A percentile compares a stretch with the other conserved stretches of the same genome.
Conservation (phyloP, 1,140 invertebrate species). For the Cephus cinctus region DNA sequence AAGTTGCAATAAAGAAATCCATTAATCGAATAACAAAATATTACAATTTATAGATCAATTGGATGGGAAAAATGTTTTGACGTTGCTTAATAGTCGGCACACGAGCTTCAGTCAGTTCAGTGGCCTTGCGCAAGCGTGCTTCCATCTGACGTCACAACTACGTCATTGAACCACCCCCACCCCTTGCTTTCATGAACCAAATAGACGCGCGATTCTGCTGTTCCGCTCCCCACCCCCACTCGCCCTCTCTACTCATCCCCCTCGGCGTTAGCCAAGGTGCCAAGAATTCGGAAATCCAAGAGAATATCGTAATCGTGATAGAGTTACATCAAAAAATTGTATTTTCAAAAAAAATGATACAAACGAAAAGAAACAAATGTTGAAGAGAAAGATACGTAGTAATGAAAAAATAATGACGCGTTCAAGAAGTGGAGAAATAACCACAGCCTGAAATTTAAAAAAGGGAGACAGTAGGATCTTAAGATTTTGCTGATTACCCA, state of each 20-base stretch:
- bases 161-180: conserved; percentile 36
- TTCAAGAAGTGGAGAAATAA: no score
- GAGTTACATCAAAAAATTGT: background rate
- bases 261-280: no score
- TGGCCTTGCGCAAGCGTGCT: conserved; percentile 34
- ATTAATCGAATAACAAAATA: no score
- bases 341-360: no score
- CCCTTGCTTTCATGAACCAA: no score
- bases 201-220: no score
- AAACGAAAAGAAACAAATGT: no score
- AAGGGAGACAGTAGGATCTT: no score
- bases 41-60: background rate
- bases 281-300: no score
- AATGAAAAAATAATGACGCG: background rate
- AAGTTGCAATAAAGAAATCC: no score
- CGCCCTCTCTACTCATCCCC: background rate
- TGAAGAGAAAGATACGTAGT: background rate
- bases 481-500: no score
- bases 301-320: no score
- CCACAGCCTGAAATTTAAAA: background rate
- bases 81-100: background rate
- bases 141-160: conserved; percentile 36
- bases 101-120: conserved; percentile 28
- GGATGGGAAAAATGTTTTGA: background rate
- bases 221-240: background rate